Percentiles rank a stretch among this genome's conserved stretches.
Evolutionary conservation across 1,140 invertebrate species (phyloP).

Genomic region (Psix sp.): DNA sequence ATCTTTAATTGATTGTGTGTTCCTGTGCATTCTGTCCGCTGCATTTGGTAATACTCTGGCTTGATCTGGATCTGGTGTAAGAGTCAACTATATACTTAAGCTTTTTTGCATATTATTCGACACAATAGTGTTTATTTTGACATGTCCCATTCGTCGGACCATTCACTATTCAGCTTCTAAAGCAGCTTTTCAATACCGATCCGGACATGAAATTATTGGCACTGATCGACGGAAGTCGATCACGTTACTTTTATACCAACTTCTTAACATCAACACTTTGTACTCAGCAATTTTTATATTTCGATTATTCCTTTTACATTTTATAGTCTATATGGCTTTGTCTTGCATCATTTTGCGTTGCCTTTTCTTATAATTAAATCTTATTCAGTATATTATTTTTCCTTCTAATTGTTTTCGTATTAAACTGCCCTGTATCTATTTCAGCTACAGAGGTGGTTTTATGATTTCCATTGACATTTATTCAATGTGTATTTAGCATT

Average conservation of each 20-base stretch:
- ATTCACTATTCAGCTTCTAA: conserved; percentile 46
- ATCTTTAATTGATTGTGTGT: conserved; percentile 77
- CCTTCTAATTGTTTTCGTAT: background rate
- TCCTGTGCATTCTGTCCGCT: conserved; percentile 77
- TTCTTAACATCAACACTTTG: conserved; percentile 53
- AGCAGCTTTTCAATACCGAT: conserved; percentile 55
- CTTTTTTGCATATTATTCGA: conserved; percentile 71
- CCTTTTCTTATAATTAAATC: conserved; percentile 1
- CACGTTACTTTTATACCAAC: conserved; percentile 47
- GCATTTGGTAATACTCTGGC: conserved; percentile 78
- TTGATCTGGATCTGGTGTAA: conserved; percentile 78
- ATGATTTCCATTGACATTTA: too few relatives aligned
- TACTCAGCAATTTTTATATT: conserved; percentile 30
- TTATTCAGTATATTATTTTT: conserved; percentile 1
- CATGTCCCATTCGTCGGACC: conserved; percentile 28
- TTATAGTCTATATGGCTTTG: conserved; percentile 18
- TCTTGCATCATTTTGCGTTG: conserved; percentile 15
- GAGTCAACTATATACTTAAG: conserved; percentile 76
- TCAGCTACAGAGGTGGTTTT: too few relatives aligned
- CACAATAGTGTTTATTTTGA: conserved; percentile 64
- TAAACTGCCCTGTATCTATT: too few relatives aligned
- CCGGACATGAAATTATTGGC: conserved; percentile 49
- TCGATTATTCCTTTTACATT: conserved; percentile 14
- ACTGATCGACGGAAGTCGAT: conserved; percentile 47
- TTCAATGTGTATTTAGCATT: too few relatives aligned